Percentiles rank a stretch among this genome's conserved stretches.
phyloP scores from a whole-genome alignment of 2,797 vertebrate genomes.

The Gymnoscopelus microlampas region DNA sequence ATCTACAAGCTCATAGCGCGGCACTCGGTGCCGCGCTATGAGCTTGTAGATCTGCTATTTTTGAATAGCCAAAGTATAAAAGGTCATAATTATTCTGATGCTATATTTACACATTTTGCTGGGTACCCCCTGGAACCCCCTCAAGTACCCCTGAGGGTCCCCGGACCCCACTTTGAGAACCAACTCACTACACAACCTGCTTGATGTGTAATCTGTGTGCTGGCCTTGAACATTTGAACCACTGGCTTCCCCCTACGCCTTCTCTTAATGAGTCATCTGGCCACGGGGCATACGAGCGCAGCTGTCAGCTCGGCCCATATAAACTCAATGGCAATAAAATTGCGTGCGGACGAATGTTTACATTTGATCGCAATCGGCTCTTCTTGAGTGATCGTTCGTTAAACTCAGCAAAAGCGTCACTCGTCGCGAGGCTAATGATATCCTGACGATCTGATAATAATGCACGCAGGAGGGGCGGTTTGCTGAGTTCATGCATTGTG shows the following conservation, averaged over 20 bases:
- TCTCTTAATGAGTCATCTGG: constrained; percentile 53
- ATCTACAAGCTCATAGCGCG: too few relatives aligned
- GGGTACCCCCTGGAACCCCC: too few relatives aligned
- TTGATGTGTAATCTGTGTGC: constrained; percentile 2
- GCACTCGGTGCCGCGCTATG: too few relatives aligned
- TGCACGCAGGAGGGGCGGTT: constrained; percentile 11
- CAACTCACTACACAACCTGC: too few relatives aligned
- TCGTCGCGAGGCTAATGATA: constrained; percentile 46
- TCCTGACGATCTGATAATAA: constrained; percentile 46
- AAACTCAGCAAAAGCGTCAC: constrained; percentile 33
- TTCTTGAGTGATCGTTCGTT: constrained; percentile 24
- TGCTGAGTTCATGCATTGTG: constrained; percentile 25
- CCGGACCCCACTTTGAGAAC: too few relatives aligned
- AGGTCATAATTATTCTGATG: too few relatives aligned
- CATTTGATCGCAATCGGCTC: constrained; percentile 50
- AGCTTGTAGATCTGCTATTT: too few relatives aligned
- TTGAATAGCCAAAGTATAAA: too few relatives aligned
- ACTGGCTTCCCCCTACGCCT: constrained; percentile 18
- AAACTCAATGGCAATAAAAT: constrained; percentile 47
- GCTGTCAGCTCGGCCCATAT: constrained; percentile 59
- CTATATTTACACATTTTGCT: too few relatives aligned
- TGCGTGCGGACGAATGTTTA: constrained; percentile 60
- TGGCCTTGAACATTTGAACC: constrained; percentile 40
- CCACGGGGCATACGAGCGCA: constrained; percentile 51
- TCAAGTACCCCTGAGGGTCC: too few relatives aligned